These are phyloP conservation scores for Augochlorella aurata DNA, from an alignment of 2,888 invertebrate genomes.

Conservation along the genomic window DNA sequence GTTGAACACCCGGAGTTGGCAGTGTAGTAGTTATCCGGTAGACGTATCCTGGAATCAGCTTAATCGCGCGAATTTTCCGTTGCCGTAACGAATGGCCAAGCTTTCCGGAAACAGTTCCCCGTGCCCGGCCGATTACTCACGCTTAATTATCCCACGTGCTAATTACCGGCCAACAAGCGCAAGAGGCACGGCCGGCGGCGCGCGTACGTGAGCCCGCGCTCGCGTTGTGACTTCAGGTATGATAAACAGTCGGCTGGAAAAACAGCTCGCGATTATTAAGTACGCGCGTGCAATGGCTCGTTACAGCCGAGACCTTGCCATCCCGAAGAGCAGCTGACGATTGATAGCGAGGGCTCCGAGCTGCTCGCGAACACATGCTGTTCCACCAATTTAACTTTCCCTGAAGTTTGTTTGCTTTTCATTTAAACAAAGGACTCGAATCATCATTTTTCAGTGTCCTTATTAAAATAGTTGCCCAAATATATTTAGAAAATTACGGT, in stretches of 20 bases:
- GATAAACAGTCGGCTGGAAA: conserved; percentile 34
- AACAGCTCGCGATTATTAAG: conserved; percentile 38
- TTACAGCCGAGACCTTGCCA: conserved; percentile 40
- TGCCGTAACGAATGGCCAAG: not conserved
- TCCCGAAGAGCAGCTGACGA: conserved; percentile 23
- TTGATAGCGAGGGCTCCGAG: not conserved
- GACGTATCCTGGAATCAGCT: not conserved
- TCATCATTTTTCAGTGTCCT: too few relatives aligned
- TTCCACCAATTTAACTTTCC: not conserved
- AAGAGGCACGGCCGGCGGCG: not conserved
- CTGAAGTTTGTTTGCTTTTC: not conserved
- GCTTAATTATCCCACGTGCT: conserved; percentile 40
- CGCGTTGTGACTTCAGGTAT: conserved; percentile 27
- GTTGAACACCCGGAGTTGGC: not conserved
- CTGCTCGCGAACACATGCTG: not conserved
- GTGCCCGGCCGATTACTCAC: conserved; percentile 25
- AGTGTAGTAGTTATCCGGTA: not conserved
- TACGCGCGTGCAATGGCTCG: conserved; percentile 21
- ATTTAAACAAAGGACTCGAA: too few relatives aligned
- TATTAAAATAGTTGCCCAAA: too few relatives aligned
- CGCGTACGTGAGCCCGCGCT: not conserved
- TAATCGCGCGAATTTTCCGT: conserved; percentile 1
- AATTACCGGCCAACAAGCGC: conserved; percentile 14
- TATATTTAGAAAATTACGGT: too few relatives aligned
- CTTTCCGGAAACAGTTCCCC: not conserved